Percentiles rank a stretch among this genome's conserved stretches.
Conservation (phyloP, 2,113 vertebrate genomes). For the Isichthys henryi region DNA sequence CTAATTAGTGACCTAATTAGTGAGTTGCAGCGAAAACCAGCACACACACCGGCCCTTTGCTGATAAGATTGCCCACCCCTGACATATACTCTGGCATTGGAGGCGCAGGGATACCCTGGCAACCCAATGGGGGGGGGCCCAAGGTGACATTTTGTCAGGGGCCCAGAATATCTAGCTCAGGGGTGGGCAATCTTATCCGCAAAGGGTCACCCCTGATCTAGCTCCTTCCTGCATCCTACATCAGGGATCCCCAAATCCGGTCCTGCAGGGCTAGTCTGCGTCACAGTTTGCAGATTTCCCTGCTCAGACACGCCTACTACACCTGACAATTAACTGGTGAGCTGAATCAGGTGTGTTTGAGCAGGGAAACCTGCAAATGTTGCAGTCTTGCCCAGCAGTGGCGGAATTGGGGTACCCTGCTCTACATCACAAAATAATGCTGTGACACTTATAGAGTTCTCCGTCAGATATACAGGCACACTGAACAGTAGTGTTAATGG, state of each 20-base stretch:
- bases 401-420: not conserved
- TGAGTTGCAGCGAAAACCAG: too few relatives aligned
- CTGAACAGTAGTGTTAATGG: not conserved
- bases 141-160: not conserved
- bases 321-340: not conserved
- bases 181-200: too few relatives aligned
- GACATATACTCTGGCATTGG: not conserved
- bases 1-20: too few relatives aligned
- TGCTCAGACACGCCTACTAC: not conserved
- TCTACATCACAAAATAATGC: not conserved
- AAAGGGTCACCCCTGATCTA: not conserved
- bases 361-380: not conserved
- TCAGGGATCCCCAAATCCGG: not conserved
- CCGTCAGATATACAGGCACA: not conserved
- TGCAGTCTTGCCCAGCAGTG: not conserved
- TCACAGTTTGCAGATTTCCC: not conserved
- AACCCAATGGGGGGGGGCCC: not conserved
- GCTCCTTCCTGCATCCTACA: not conserved
- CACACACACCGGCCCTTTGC: too few relatives aligned
- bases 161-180: not conserved
- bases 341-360: not conserved
- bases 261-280: not conserved
- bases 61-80: too few relatives aligned
- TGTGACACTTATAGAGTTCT: not conserved
- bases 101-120: not conserved